Base-by-base conservation (phyloP, 2,888 invertebrate genomes). In the Scaptomyza flava region DNA sequence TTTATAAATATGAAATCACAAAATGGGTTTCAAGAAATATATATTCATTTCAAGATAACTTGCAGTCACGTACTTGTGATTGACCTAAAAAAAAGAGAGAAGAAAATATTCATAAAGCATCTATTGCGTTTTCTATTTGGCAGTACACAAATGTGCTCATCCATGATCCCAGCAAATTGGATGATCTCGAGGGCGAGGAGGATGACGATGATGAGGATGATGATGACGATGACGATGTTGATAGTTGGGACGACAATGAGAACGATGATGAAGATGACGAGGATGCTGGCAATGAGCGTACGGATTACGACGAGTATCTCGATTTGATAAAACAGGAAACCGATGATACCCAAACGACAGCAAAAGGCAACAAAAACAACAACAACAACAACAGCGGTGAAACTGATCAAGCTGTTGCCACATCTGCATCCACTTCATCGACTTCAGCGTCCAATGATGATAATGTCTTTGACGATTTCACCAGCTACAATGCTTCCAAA, bases 391-490 rank as follows among this genome's bases (percentile, higher is more conserved):
- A 27, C 2, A 36, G 38, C 6, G 27, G 14, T 5, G 54, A 73
- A 11, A 60, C 34, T 2, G 75, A 68, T 3, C 1, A 50, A 4
- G 12, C 27, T 4, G 50, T 27, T 0, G 23, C 38, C 38, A 14
- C 52, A 33, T 31, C 67, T 14, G 42, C 50, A 4, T 58, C 75
- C 73, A 43, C 31, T 1, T 30, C 53, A 3, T 60, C 66, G 34
- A 56, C 41, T 6, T 68, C 68, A 3, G 48, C 68, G n/a, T 75
- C 86, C 8, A 83, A 77, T 23, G 80, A 84, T 65, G 85, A 88
- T 53, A 86, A 89, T 79, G 77, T 90, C n/a, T 90, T 84, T 47
- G 89, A 89, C 3, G 91, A 90, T 50, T 89, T 87, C 67, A 84
- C 76, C 45, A 89, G 79, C 62, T 90, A 73, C 23, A 83, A 85